These are phyloP conservation scores for Andricus grossulariae DNA, from an alignment of 1,140 invertebrate species.

Conservation along the genomic window DNA sequence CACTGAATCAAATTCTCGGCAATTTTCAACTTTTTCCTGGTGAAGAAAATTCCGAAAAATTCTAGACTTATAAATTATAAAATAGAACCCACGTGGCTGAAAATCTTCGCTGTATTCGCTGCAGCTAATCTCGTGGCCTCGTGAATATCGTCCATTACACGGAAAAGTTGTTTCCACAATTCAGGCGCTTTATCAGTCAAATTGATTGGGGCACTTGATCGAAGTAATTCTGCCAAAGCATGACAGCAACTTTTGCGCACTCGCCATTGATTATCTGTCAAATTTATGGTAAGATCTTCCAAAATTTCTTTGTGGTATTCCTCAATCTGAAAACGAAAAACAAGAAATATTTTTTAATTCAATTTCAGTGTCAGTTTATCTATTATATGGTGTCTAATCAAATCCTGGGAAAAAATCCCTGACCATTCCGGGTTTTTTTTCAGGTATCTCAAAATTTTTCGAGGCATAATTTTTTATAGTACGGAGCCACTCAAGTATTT, in stretches of 20 bases:
- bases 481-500: too few relatives aligned
- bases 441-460: too few relatives aligned
- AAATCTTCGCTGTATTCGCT: constrained; percentile 83
- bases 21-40: too few relatives aligned
- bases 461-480: too few relatives aligned
- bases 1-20: too few relatives aligned
- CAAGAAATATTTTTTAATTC: neutral
- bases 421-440: too few relatives aligned
- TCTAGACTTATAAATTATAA: constrained; percentile 36
- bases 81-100: constrained; percentile 84
- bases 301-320: constrained; percentile 92
- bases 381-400: too few relatives aligned
- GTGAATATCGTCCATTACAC: constrained; percentile 96
- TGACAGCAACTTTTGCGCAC: constrained; percentile 93
- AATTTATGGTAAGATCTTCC: constrained; percentile 86
- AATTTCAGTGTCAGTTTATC: too few relatives aligned
- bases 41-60: neutral
- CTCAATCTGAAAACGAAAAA: constrained; percentile 81
- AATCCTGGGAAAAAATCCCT: too few relatives aligned
- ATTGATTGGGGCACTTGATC: constrained; percentile 72
- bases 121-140: constrained; percentile 90
- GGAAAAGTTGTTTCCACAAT: constrained; percentile 89
- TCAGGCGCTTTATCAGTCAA: constrained; percentile 71
- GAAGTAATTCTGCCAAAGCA: constrained; percentile 89
- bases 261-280: constrained; percentile 90